phyloP scores from a whole-genome alignment of 2,888 invertebrate species.

The Tetragnatha montana region DNA sequence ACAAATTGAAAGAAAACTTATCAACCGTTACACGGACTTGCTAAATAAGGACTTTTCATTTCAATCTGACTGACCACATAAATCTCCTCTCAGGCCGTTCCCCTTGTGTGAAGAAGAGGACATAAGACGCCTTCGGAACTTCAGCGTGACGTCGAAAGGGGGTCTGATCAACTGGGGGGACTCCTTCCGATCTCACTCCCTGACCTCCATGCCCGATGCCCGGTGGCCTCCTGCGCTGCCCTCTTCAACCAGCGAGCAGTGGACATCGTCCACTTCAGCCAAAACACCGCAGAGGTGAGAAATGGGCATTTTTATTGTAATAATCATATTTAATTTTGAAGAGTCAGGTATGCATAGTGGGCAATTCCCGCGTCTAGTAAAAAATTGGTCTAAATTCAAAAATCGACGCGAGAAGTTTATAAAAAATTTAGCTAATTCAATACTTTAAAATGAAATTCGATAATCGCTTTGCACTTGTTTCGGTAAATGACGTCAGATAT shows the following conservation, averaged over 20 bases:
- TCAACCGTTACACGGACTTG: not conserved
- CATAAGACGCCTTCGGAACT: constrained; percentile 92
- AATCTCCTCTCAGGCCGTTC: constrained; percentile 22
- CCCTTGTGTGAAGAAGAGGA: constrained; percentile 81
- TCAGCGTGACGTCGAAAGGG: constrained; percentile 95
- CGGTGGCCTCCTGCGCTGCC: constrained; percentile 72
- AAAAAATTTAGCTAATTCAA: too few relatives aligned
- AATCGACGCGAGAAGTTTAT: too few relatives aligned
- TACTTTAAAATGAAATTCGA: too few relatives aligned
- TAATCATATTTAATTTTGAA: too few relatives aligned
- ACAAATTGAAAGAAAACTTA: too few relatives aligned
- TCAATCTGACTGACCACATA: not conserved
- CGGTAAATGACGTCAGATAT: too few relatives aligned
- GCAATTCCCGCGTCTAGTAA: too few relatives aligned
- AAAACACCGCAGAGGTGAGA: constrained; percentile 47
- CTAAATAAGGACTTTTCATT: not conserved
- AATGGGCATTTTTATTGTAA: too few relatives aligned
- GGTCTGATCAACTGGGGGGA: constrained; percentile 91
- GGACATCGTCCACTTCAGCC: constrained; percentile 47
- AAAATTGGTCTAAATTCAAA: too few relatives aligned
- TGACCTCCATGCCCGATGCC: constrained; percentile 78
- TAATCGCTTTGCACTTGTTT: too few relatives aligned
- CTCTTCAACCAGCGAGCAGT: constrained; percentile 59
- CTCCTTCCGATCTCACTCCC: constrained; percentile 89
- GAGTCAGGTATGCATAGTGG: too few relatives aligned